phyloP scores from a whole-genome alignment of 2,113 vertebrate genomes.

The Dromaius novaehollandiae region DNA sequence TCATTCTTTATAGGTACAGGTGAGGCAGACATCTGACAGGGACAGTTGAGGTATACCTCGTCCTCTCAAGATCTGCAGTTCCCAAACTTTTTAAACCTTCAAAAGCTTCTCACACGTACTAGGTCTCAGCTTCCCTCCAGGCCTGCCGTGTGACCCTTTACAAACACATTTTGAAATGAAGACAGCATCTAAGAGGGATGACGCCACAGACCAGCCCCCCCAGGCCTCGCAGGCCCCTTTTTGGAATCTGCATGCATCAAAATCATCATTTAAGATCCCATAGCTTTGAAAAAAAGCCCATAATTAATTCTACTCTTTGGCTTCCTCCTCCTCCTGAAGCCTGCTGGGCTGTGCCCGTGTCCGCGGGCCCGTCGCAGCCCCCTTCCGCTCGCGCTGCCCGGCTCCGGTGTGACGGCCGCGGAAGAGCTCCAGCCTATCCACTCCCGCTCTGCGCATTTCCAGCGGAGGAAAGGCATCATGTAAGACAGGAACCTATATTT shows the following conservation, averaged over 20 bases:
- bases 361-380: neutral
- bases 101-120: neutral
- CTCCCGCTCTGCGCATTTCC: neutral
- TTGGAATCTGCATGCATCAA: neutral
- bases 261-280: neutral
- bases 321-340: neutral
- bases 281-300: neutral
- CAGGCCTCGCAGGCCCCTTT: neutral
- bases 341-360: neutral
- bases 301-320: neutral
- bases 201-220: neutral
- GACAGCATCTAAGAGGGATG: neutral
- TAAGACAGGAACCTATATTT: neutral
- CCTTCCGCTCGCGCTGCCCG: neutral
- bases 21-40: neutral
- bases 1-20: neutral
- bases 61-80: neutral
- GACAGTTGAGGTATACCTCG: neutral
- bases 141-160: neutral
- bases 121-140: neutral
- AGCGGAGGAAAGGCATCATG: neutral
- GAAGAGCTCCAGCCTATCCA: neutral
- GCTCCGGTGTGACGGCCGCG: accelerated
- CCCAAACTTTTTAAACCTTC: neutral
- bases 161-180: neutral